Percentiles rank a stretch among this genome's conserved stretches.
Evolutionary conservation across 2,888 invertebrate species (phyloP).

Genomic region (Cactoblastis cactorum): DNA sequence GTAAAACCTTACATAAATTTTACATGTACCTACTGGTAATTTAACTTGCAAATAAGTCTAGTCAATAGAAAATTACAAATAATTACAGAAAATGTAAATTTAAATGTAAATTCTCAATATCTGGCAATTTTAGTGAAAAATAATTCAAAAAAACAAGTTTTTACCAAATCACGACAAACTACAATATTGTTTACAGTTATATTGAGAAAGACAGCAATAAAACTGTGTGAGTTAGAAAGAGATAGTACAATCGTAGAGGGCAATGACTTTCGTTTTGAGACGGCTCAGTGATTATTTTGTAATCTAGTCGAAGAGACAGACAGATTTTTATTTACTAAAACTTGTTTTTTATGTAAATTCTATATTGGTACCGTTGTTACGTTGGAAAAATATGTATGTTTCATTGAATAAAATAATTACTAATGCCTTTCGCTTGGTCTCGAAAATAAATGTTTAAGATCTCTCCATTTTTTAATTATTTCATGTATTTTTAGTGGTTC

Average conservation of each 20-base stretch:
- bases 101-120: neutral
- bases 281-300: slow-evolving; percentile 3
- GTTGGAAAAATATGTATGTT: too few relatives aligned
- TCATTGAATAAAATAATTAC: too few relatives aligned
- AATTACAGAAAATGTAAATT: too few relatives aligned
- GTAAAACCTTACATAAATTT: too few relatives aligned
- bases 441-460: too few relatives aligned
- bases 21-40: too few relatives aligned
- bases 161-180: neutral
- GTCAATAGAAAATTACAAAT: too few relatives aligned
- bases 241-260: neutral
- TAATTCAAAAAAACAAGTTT: neutral
- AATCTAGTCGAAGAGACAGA: neutral
- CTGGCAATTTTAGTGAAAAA: neutral
- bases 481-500: too few relatives aligned
- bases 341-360: neutral
- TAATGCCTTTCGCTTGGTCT: too few relatives aligned
- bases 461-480: too few relatives aligned
- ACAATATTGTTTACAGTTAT: neutral
- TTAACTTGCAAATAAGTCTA: too few relatives aligned
- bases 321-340: neutral
- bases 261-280: neutral
- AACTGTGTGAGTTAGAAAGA: neutral
- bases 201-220: neutral
- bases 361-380: too few relatives aligned